Base-by-base conservation (phyloP, 2,888 invertebrate genomes). In the Eupithecia inturbata region DNA sequence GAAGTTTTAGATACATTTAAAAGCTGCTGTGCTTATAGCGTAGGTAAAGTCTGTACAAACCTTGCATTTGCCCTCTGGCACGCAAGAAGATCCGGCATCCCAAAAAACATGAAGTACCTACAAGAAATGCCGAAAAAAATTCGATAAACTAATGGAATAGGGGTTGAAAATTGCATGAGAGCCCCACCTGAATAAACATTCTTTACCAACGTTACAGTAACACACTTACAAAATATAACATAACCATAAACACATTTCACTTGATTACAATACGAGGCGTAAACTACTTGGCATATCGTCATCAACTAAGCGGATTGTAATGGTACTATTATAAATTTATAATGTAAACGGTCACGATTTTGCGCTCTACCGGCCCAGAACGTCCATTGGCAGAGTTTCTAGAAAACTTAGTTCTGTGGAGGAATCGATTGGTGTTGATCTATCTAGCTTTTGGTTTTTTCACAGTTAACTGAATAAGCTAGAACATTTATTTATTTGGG, bases 301-400 rank as follows among this genome's bases (percentile, higher is more conserved):
- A 68, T 72, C 67, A 71, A 69, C 72, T 77, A 77, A 77, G 78
- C 74, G 72, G 69, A 72, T 73, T 75, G 68, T 74, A 74, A 74
- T 75, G n/a, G 76, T 60, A 71, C 71, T 66, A 70, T 78, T 77
- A 72, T n/a, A n/a, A n/a, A n/a, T n/a, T n/a, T n/a, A n/a, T 72
- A 77, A 72, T 72, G 68, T 76, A 74, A 73, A 67, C 76, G 72
- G 77, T 70, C 75, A 77, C 77, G 76, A 69, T 74, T 49, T 68
- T 57, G 68, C 74, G 74, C 73, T 75, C 78, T 82, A 57, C 74
- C 57, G 76, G 84, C 84, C 86, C 72, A 78, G 72, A 74, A 73
- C 83, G 95, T 87, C 94, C 95, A n/a, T 94, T 95, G 60, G 94
- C 95, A n/a, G 95, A 95, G 82, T 95, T 94, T 89, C 92, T 95